These are phyloP conservation scores for Gila robusta DNA, from an alignment of 2,797 vertebrate genomes.

Conservation along the genomic window DNA sequence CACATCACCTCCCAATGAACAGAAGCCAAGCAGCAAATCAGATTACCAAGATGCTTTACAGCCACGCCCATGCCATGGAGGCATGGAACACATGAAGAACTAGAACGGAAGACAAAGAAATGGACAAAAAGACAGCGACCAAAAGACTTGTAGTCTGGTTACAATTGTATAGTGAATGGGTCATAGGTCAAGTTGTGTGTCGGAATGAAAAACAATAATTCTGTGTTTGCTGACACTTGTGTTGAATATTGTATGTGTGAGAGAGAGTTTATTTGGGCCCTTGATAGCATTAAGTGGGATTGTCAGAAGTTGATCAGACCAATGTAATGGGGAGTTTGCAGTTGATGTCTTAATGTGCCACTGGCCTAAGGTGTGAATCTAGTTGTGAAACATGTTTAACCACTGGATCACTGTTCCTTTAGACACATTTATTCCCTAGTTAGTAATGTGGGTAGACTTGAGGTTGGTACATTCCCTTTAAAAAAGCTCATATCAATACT, in stretches of 20 bases:
- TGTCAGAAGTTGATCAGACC: not conserved
- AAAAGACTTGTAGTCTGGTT: slow-evolving; percentile 49
- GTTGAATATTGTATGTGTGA: slow-evolving; percentile 9
- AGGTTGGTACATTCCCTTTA: slow-evolving; percentile 56
- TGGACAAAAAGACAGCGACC: slow-evolving; percentile 34
- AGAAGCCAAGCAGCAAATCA: slow-evolving; percentile 70
- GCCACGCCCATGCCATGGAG: slow-evolving; percentile 57
- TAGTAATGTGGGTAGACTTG: slow-evolving; percentile 14
- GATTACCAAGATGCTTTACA: slow-evolving; percentile 66
- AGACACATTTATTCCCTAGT: slow-evolving; percentile 17
- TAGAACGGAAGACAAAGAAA: slow-evolving; percentile 55
- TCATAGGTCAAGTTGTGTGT: slow-evolving; percentile 64
- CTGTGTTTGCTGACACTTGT: slow-evolving; percentile 43
- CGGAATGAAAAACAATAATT: slow-evolving; percentile 60
- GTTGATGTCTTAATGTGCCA: slow-evolving; percentile 7
- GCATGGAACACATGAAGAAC: slow-evolving; percentile 43
- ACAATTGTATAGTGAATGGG: slow-evolving; percentile 58
- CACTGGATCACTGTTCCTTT: slow-evolving; percentile 15
- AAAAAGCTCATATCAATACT: slow-evolving; percentile 29
- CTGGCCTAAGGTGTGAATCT: not conserved
- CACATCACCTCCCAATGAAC: slow-evolving; percentile 34
- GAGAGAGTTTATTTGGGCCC: slow-evolving; percentile 12
- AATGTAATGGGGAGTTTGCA: not conserved
- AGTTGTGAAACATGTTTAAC: slow-evolving; percentile 10
- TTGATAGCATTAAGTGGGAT: slow-evolving; percentile 2